Evolutionary conservation across 2,113 vertebrate genomes (phyloP).

Genomic region (Menidia beryllina): DNA sequence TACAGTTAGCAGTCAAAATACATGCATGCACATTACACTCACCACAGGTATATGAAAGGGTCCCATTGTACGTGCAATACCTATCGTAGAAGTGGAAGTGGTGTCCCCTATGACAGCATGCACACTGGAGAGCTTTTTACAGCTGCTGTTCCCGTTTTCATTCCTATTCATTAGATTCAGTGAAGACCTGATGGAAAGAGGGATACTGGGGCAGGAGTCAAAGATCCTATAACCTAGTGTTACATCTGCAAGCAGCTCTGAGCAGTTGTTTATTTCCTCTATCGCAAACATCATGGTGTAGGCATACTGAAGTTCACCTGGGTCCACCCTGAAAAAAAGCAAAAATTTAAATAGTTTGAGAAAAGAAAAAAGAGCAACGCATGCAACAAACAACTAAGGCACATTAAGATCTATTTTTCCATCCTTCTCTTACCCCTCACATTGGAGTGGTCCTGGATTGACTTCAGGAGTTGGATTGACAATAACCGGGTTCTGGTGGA

Average conservation of each 20-base stretch:
- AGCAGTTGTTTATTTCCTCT: slow-evolving; percentile 82
- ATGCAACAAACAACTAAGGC: background rate
- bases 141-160: slow-evolving; percentile 45
- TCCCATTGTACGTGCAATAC: slow-evolving; percentile 79
- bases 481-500: slow-evolving; percentile 77
- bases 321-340: slow-evolving; percentile 70
- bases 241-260: slow-evolving; percentile 75
- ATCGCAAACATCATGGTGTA: slow-evolving; percentile 84
- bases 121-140: slow-evolving; percentile 66
- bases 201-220: slow-evolving; percentile 81
- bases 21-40: slow-evolving; percentile 33
- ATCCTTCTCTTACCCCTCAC: slow-evolving; percentile 76
- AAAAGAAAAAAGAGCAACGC: background rate
- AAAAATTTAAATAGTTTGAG: background rate
- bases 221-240: slow-evolving; percentile 82
- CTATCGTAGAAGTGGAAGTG: slow-evolving; percentile 83
- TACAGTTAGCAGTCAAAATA: background rate
- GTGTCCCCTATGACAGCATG: slow-evolving; percentile 82
- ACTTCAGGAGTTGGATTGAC: slow-evolving; percentile 68
- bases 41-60: slow-evolving; percentile 84
- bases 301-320: slow-evolving; percentile 80
- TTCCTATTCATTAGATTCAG: slow-evolving; percentile 79
- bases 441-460: slow-evolving; percentile 75
- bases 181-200: slow-evolving; percentile 78
- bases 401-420: background rate